phyloP scores from a whole-genome alignment of 2,797 vertebrate genomes.

The Cheirogaleus major region DNA sequence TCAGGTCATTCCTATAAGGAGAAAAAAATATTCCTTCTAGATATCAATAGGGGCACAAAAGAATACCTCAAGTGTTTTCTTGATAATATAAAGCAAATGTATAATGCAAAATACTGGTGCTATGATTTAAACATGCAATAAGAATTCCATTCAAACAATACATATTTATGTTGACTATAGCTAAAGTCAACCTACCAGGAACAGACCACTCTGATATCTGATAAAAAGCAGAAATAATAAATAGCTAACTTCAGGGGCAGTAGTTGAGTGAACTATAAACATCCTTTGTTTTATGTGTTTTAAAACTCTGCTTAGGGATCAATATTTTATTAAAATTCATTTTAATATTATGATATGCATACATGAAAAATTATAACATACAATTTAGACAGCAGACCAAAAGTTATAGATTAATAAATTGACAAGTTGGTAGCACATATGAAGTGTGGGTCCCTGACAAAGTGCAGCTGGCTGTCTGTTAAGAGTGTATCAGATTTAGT shows the following conservation, averaged over 20 bases:
- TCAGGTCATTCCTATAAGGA: background rate
- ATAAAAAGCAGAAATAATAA: background rate
- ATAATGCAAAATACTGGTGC: background rate
- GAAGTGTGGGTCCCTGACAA: background rate
- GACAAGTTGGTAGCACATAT: background rate
- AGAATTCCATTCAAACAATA: background rate
- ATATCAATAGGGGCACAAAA: background rate
- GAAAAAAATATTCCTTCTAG: background rate
- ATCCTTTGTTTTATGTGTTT: background rate
- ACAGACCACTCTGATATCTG: background rate
- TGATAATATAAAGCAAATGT: background rate
- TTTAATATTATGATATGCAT: background rate
- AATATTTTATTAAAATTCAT: constrained; percentile 36
- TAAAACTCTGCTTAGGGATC: background rate
- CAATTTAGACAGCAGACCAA: background rate
- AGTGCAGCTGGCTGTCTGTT: background rate
- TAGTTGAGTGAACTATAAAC: background rate
- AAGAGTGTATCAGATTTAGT: background rate
- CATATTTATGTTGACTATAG: background rate
- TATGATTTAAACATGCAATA: background rate
- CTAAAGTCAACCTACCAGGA: background rate
- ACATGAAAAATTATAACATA: background rate
- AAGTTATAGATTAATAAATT: background rate
- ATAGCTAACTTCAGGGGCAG: background rate
- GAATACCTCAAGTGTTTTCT: background rate